A percentile compares a stretch with the other conserved stretches of the same genome.
phyloP scores from a whole-genome alignment of 37 sponge, comb jelly and placozoan genomes.

The Geodia barretti region DNA sequence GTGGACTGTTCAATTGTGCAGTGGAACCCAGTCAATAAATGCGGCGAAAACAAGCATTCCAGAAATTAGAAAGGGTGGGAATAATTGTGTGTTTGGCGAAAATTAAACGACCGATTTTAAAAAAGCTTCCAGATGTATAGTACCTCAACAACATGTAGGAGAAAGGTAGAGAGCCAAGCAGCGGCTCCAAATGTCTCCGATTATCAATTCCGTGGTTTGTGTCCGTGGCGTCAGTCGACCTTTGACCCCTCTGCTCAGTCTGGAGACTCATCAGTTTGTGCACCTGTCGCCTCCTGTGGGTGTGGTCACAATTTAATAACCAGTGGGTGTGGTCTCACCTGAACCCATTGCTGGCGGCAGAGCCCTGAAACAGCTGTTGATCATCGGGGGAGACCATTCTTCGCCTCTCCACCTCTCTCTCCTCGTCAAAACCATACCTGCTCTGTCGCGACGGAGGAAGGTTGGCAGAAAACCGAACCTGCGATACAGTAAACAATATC shows the following conservation, averaged over 20 bases:
- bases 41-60: too few species aligned
- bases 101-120: too few species aligned
- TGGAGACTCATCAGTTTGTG: slow-evolving; percentile 11
- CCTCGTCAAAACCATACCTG: slow-evolving; percentile 54
- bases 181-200: too few species aligned
- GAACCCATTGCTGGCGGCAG: slow-evolving; percentile 17
- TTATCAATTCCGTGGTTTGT: too few species aligned
- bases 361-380: background rate
- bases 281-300: slow-evolving; percentile 12
- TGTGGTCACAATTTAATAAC: background rate
- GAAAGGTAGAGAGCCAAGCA: too few species aligned
- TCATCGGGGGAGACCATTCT: background rate
- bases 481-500: background rate
- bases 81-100: too few species aligned
- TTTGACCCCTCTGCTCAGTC: background rate
- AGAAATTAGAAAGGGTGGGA: too few species aligned
- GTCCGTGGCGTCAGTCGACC: slow-evolving; percentile 13
- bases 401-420: background rate
- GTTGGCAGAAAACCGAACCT: slow-evolving; percentile 57
- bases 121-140: too few species aligned
- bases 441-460: slow-evolving; percentile 58
- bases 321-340: background rate
- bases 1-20: too few species aligned
- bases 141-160: too few species aligned
- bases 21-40: too few species aligned